These are phyloP conservation scores for Mizuhopecten yessoensis DNA, from an alignment of 1,140 invertebrate genomes.

Conservation along the genomic window DNA sequence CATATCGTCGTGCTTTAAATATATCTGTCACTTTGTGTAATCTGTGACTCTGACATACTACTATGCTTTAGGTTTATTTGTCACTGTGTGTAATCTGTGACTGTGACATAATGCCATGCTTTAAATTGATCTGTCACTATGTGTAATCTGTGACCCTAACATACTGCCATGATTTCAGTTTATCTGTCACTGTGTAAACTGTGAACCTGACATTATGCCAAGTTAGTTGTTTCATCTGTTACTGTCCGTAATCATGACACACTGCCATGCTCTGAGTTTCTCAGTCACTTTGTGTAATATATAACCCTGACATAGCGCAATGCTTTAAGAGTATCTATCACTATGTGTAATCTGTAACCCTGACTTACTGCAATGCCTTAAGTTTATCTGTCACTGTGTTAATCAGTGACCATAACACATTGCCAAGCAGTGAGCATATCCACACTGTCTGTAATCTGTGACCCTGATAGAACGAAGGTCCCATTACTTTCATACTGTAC, in stretches of 20 bases:
- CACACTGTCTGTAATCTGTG: no score
- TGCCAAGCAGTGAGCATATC: neutral
- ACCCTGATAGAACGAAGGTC: no score
- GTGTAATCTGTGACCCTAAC: neutral
- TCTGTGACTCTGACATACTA: conserved; percentile 68
- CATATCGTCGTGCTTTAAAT: no score
- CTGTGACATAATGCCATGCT: conserved; percentile 68
- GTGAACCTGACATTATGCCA: neutral
- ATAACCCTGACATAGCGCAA: neutral
- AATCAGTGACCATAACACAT: neutral
- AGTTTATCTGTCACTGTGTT: neutral
- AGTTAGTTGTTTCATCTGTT: neutral
- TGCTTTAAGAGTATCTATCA: neutral
- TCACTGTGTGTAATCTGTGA: neutral
- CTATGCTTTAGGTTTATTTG: conserved; percentile 75
- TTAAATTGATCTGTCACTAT: conserved; percentile 70
- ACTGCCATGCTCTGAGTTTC: neutral
- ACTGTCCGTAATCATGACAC: neutral
- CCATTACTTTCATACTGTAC: neutral
- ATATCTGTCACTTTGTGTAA: neutral
- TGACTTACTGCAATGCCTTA: no score
- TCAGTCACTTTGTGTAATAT: neutral
- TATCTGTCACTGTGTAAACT: neutral
- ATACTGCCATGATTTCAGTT: neutral
- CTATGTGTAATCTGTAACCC: neutral